phyloP scores from a whole-genome alignment of 2,888 invertebrate species.

The Leptarthrus brevirostris region DNA sequence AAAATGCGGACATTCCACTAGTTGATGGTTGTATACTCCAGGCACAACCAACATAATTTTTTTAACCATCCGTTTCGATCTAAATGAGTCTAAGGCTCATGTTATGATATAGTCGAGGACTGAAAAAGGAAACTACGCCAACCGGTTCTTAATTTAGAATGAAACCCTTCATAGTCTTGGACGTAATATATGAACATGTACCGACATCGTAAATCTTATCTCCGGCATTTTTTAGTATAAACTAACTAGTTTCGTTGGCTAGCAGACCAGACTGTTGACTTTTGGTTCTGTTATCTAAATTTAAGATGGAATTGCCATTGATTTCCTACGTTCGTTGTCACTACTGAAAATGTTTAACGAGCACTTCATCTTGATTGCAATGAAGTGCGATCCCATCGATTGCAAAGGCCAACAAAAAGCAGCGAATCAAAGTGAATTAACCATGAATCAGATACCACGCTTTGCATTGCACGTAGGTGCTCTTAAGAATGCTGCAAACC shows the following conservation, averaged over 20 bases:
- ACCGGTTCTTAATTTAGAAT: conserved; percentile 30
- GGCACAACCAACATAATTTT: background rate
- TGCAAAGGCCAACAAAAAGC: background rate
- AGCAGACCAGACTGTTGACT: background rate
- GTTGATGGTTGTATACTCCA: background rate
- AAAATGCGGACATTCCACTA: background rate
- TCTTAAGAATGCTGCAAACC: conserved; percentile 9
- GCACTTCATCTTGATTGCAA: conserved; percentile 5
- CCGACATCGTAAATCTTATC: conserved; percentile 17
- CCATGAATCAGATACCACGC: background rate
- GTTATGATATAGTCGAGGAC: conserved; percentile 3
- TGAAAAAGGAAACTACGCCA: background rate
- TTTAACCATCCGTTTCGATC: background rate
- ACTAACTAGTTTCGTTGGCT: background rate
- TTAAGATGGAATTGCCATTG: background rate
- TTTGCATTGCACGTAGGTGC: background rate
- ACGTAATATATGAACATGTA: conserved; percentile 10
- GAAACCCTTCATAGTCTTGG: conserved; percentile 10
- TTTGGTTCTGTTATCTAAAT: background rate
- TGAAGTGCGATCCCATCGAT: background rate
- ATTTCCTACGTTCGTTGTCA: conserved; percentile 7
- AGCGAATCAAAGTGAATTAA: background rate
- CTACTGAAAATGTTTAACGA: conserved; percentile 19
- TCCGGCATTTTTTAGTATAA: background rate
- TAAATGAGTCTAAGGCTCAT: background rate